Evolutionary conservation across 2,797 vertebrate species (phyloP).

Genomic region (Coreius guichenoti): DNA sequence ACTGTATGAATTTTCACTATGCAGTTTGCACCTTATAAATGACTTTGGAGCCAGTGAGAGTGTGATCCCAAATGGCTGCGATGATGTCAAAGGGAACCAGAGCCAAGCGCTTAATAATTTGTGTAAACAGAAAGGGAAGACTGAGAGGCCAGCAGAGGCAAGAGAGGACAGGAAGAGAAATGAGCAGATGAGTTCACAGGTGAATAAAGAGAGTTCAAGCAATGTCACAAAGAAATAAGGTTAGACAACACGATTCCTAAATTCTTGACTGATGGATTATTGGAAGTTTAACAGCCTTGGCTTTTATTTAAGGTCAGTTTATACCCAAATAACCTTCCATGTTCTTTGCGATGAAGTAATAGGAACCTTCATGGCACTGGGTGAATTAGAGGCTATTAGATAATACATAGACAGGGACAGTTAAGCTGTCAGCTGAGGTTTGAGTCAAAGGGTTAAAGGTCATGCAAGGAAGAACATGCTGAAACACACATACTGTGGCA

Average conservation of each 20-base stretch:
- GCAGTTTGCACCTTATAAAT: conserved; percentile 57
- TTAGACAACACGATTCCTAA: not conserved
- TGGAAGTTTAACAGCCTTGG: not conserved
- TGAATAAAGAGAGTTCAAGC: not conserved
- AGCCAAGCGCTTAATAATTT: conserved; percentile 53
- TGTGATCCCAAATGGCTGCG: conserved; percentile 55
- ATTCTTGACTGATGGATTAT: not conserved
- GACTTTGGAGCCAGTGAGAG: conserved; percentile 59
- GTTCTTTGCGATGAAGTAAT: not conserved
- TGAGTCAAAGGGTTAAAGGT: conserved; percentile 42
- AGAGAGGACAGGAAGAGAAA: conserved; percentile 25
- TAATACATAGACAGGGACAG: not conserved
- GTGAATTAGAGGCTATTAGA: conserved; percentile 20
- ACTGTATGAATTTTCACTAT: conserved; percentile 45
- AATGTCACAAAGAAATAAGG: not conserved
- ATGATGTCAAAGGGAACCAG: conserved; percentile 64
- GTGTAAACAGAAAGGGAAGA: conserved; percentile 63
- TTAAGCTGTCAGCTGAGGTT: not conserved
- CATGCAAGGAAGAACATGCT: conserved; percentile 34
- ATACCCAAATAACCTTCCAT: not conserved
- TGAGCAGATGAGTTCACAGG: conserved; percentile 1
- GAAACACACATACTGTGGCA: conserved; percentile 93
- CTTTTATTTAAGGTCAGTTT: not conserved
- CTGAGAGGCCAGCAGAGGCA: conserved; percentile 63
- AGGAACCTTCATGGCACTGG: not conserved